Base-by-base conservation (phyloP, 1,140 invertebrate genomes). In the Caerostris extrusa region DNA sequence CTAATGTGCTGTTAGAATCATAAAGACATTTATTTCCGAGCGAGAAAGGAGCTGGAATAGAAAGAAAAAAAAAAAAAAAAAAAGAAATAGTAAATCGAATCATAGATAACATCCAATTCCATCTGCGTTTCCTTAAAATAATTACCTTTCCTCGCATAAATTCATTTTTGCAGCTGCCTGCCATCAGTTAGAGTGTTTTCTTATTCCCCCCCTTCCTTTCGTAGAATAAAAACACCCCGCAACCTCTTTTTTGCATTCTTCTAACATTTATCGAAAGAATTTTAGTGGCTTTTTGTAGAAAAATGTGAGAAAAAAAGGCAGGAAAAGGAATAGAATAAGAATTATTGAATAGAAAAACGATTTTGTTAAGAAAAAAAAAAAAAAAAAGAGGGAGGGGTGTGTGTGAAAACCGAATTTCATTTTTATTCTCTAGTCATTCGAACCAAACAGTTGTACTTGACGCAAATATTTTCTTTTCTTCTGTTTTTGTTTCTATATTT, bases 341-440 rank as follows among this genome's bases (percentile, higher is more conserved):
- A 61, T 64, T 64, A 89, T 89, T 89, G 67, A 89, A 89, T 71
- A 57, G 87, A 69, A 89, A 89, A 89, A 71, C 87, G 87, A 89
- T 89, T 89, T 89, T n/a, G 64, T 7, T 53, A 34, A 57, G 71
- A 57, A 14, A 60, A 61, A 53, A 71, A 71, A 53, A 64, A 85
- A 85, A 57, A 64, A 53, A 77, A 77, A 77, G 12, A 50, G 10
- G 50, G 71, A 53, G 34, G 34, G 34, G 34, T 34, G 34, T 34
- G 34, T 34, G 71, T 77, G 53, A 77, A 77, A 77, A 34, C 71
- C 34, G 34, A 53, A 77, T 77, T 77, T 77, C 71, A 77, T 53
- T 77, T 77, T 77, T 77, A 50, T 77, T 77, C 34, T 50, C 53
- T 53, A 77, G 34, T 50, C 71, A 77, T 50, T 77, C 10, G 71